Evolutionary conservation across 2,797 vertebrate genomes (phyloP).

Genomic region (Eupleurogrammus muticus): DNA sequence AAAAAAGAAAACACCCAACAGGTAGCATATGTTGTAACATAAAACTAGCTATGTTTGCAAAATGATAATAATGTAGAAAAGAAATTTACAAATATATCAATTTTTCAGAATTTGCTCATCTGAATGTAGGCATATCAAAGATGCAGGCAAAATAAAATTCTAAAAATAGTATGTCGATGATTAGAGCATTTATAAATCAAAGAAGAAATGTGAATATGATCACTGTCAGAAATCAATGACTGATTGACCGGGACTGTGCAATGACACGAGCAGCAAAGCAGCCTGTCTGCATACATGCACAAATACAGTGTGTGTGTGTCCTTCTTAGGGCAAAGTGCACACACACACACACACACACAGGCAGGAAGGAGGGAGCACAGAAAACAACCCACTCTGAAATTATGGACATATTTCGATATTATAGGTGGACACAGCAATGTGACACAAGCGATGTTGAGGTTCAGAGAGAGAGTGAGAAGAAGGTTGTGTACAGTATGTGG

Average conservation of each 20-base stretch:
- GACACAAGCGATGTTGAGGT: constrained; percentile 40
- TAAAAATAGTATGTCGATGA: constrained; percentile 29
- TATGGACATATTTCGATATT: constrained; percentile 12
- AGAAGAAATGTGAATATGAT: constrained; percentile 68
- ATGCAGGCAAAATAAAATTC: constrained; percentile 17
- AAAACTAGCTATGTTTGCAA: background rate
- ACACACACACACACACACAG: constrained; percentile 11
- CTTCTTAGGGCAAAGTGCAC: background rate
- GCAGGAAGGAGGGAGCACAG: background rate
- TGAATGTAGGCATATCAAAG: constrained; percentile 25
- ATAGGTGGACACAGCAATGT: constrained; percentile 27
- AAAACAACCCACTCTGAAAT: constrained; percentile 14
- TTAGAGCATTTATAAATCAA: constrained; percentile 51
- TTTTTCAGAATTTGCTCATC: background rate
- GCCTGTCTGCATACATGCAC: constrained; percentile 22
- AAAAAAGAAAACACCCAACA: constrained; percentile 12
- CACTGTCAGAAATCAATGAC: constrained; percentile 67
- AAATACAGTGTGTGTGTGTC: background rate
- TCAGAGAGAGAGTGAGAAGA: constrained; percentile 22
- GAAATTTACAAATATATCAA: background rate
- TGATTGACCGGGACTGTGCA: constrained; percentile 50
- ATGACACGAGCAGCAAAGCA: constrained; percentile 16
- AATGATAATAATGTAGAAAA: background rate
- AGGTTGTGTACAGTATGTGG: constrained; percentile 25
- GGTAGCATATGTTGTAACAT: background rate